A percentile compares a stretch with the other conserved stretches of the same genome.
These are phyloP conservation scores for Pachyrhynchus sulphureomaculatus DNA, from an alignment of 1,140 invertebrate species.

Conservation along the genomic window DNA sequence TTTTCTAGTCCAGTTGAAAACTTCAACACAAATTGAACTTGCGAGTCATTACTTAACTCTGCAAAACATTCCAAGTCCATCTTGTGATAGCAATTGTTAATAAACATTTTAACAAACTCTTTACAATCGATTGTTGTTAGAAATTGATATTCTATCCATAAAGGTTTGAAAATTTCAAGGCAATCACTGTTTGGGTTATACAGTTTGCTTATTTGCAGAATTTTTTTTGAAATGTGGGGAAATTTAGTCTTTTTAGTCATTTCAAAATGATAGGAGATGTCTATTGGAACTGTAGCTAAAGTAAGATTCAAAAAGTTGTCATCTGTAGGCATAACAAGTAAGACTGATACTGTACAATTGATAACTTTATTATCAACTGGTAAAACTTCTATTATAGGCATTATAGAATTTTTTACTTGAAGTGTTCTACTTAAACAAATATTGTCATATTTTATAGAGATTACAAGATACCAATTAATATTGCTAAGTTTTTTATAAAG, in stretches of 20 bases:
- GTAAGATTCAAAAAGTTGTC: constrained; percentile 4
- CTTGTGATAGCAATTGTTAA: constrained; percentile 34
- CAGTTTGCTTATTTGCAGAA: constrained; percentile 15
- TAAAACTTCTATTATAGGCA: constrained; percentile 19
- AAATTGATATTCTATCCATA: constrained; percentile 20
- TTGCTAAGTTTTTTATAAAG: constrained; percentile 15
- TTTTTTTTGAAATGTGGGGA: constrained; percentile 1
- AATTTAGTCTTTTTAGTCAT: constrained; percentile 16
- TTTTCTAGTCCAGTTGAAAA: constrained; percentile 26
- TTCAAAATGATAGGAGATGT: constrained; percentile 36
- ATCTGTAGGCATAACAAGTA: constrained; percentile 4
- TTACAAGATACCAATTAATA: constrained; percentile 17
- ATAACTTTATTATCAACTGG: constrained; percentile 19
- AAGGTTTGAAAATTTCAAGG: constrained; percentile 15
- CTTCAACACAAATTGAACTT: constrained; percentile 18
- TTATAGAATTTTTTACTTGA: constrained; percentile 1
- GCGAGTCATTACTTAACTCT: constrained; percentile 23
- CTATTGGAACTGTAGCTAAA: constrained; percentile 10
- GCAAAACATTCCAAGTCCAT: constrained; percentile 29
- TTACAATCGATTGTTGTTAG: constrained; percentile 21
- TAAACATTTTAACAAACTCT: constrained; percentile 19
- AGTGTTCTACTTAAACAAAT: constrained; percentile 15
- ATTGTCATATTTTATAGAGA: constrained; percentile 2
- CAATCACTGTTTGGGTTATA: constrained; percentile 9
- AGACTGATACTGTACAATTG: constrained; percentile 13